Percentiles rank a stretch among this genome's conserved stretches.
phyloP scores from a whole-genome alignment of 2,797 vertebrate species.

The Gambusia yucatana region DNA sequence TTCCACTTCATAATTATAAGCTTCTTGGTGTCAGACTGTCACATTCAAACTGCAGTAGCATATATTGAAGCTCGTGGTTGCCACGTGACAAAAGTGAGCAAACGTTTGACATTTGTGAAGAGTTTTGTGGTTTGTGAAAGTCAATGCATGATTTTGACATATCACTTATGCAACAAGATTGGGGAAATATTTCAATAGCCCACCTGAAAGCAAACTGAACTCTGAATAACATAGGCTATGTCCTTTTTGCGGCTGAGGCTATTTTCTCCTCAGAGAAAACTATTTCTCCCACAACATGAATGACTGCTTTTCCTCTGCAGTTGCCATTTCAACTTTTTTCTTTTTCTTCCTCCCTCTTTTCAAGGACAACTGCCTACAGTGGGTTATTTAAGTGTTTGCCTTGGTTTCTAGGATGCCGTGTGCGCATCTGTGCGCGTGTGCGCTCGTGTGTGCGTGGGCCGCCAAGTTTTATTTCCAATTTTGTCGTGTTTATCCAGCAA shows the following conservation, averaged over 20 bases:
- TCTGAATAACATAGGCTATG: conserved; percentile 15
- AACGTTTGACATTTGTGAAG: not conserved
- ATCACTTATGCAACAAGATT: conserved; percentile 27
- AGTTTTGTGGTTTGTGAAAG: not conserved
- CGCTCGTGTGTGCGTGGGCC: conserved; percentile 32
- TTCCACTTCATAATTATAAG: not conserved
- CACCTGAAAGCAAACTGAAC: conserved; percentile 36
- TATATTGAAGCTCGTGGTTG: not conserved
- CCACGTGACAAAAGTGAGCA: not conserved
- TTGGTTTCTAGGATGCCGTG: conserved; percentile 57
- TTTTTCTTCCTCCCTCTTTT: conserved; percentile 4
- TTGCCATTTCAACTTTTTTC: conserved; percentile 14
- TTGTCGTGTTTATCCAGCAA: conserved; percentile 72
- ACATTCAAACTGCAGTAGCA: not conserved
- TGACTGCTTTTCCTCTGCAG: conserved; percentile 32
- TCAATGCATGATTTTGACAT: conserved; percentile 12
- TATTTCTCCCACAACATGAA: conserved; percentile 33
- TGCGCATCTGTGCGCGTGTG: conserved; percentile 16
- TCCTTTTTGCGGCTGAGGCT: conserved; percentile 6
- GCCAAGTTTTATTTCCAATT: conserved; percentile 78
- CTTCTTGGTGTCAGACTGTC: not conserved
- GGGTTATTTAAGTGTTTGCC: conserved; percentile 62
- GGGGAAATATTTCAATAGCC: conserved; percentile 41
- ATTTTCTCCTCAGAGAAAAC: conserved; percentile 29
- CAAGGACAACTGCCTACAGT: conserved; percentile 65